These are phyloP conservation scores for Nothoprocta pentlandii DNA, from an alignment of 2,113 vertebrate genomes.

Conservation along the genomic window DNA sequence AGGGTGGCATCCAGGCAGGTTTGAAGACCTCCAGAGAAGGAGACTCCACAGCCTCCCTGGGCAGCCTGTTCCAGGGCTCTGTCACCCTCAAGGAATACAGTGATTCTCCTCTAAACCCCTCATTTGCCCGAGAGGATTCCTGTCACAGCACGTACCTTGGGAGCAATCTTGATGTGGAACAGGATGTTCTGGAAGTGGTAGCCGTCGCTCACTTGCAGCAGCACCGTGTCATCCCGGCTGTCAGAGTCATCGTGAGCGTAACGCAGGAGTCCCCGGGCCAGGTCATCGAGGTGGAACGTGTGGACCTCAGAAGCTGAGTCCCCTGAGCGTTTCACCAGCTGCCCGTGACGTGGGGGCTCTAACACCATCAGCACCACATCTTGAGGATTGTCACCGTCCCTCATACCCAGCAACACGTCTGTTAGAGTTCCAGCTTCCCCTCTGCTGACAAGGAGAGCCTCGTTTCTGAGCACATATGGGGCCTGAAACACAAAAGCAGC, in stretches of 20 bases:
- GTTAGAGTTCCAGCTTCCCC: slow-evolving; percentile 80
- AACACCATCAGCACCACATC: slow-evolving; percentile 87
- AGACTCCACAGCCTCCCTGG: no score
- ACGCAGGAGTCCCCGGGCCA: slow-evolving; percentile 79
- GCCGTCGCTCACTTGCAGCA: slow-evolving; percentile 90
- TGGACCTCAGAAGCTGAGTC: slow-evolving; percentile 8
- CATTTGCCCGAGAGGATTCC: neutral
- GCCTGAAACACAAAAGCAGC: slow-evolving; percentile 77
- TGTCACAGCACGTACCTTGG: slow-evolving; percentile 79
- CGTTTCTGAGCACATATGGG: slow-evolving; percentile 84
- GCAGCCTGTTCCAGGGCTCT: no score
- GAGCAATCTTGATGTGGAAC: slow-evolving; percentile 78
- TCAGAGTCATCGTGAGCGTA: slow-evolving; percentile 87
- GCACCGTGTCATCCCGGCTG: slow-evolving; percentile 74
- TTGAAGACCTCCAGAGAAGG: no score
- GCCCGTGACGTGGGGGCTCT: slow-evolving; percentile 85
- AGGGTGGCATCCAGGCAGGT: no score
- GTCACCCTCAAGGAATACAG: no score
- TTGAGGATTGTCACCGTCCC: slow-evolving; percentile 89
- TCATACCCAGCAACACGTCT: slow-evolving; percentile 82
- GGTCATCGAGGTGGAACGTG: slow-evolving; percentile 83
- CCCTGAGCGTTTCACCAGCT: slow-evolving; percentile 71
- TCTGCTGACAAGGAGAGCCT: slow-evolving; percentile 76
- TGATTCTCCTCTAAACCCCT: fast-evolving
- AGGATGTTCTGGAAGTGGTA: slow-evolving; percentile 90